Evolutionary conservation across 1,140 invertebrate genomes (phyloP), one percentile per base, ranked within the genome.

Genomic region (Acromyrmex echinatior): DNA sequence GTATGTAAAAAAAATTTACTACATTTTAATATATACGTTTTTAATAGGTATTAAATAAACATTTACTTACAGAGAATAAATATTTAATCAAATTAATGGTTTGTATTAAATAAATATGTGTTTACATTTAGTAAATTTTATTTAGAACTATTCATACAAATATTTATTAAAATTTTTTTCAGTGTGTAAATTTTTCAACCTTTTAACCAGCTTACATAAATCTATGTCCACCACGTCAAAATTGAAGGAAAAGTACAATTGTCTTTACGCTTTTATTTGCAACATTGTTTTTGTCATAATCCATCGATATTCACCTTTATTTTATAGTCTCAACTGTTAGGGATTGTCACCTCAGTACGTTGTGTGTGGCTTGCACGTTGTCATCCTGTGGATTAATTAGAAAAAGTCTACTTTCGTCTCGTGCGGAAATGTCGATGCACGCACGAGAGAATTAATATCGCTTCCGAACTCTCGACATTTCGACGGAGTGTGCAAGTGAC

Each of bases 401-500:
- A 73, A 77, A 84, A 63, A 80, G 81, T 85, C 53, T 81, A 87
- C 74, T 90, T 90, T 81, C 74, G 86, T 70, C 58, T 79, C 21
- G 25, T 70, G 45, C 84, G 78, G 78, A 18, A 51, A 53, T n/a
- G 35, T n/a, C 49, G 51, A 62, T 58, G 28, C 73, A 76, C 49
- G 21, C 80, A 62, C n/a, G 31, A 25, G 76, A 51, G 68, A 82
- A 86, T 90, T 88, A 91, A 91, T 91, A 90, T 91, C 65, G 78
- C 80, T 70, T 81, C 28, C 21, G 53, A 35, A 62, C 58, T 73
- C 80, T 81, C 65, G 80, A 88, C 86, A 53, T 90, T 90, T 90
- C 90, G 89, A 88, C 82, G 82, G 70, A 71, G 89, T 82, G 90
- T 91, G 90, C 90, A 88, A 88, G 71, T 91, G 90, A 91, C 90